Base-by-base conservation (phyloP, 2,888 invertebrate species). In the Noctua fimbriata region DNA sequence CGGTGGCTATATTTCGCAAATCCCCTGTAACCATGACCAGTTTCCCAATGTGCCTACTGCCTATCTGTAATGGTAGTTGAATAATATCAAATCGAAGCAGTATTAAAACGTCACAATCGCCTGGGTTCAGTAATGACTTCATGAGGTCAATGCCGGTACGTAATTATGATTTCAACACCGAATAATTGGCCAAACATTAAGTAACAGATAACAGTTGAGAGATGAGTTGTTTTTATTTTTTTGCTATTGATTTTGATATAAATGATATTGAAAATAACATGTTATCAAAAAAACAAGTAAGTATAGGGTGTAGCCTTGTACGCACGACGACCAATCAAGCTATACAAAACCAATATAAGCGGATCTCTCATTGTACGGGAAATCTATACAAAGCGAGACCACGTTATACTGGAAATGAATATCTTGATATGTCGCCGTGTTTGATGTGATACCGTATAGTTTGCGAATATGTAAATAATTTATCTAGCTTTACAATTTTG, bases 111-210 rank as follows among this genome's bases (percentile, higher is more conserved):
- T 84, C 77, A 81, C 71, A 80, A 66, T 69, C n/a, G 24, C 65
- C 58, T 66, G 65, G 63, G 69, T 67, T 63, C 74, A 85, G 71
- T n/a, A n/a, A 44, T 67, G 18, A 67, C n/a, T 67, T 63, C 82
- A 76, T 28, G 81, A 71, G 89, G 87, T 87, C 87, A 87, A 83
- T 85, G 89, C n/a, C 83, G 86, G n/a, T 70, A 78, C 85, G 78
- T 85, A 80, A 87, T 77, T 79, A 73, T 60, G 69, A 76, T 85
- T 73, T 85, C 69, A 79, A 81, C 69, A 77, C 14, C 66, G 82
- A 81, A 82, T 80, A 83, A 88, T 78, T 32, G 60, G 71, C 70
- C 44, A 3, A 69, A 63, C 76, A 77, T 86, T 69, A 78, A 79
- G 72, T 86, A 74, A 73, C 67, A 47, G 73, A 78, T 85, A 75